phyloP scores from a whole-genome alignment of 2,113 vertebrate genomes.

The Pseudorectes ferrugineus region DNA sequence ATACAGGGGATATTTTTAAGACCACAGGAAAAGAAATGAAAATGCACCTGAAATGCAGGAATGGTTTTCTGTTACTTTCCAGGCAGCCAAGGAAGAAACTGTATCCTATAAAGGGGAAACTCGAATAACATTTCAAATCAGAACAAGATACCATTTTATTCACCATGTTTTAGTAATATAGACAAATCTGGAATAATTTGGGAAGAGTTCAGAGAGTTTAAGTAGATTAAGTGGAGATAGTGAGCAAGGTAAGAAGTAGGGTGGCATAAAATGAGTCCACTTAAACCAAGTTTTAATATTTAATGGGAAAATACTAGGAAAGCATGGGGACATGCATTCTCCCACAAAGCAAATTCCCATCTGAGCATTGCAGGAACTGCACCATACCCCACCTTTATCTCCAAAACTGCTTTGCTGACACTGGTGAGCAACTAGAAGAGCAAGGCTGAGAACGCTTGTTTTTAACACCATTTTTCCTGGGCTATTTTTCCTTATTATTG shows the following conservation, averaged over 20 bases:
- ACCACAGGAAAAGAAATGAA: neutral
- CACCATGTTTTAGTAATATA: neutral
- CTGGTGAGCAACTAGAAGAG: neutral
- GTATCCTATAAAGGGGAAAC: neutral
- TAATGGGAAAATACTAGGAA: neutral
- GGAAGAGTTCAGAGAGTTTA: neutral
- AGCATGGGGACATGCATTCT: neutral
- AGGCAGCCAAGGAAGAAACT: neutral
- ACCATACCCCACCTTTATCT: neutral
- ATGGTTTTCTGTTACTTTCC: neutral
- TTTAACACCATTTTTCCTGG: neutral
- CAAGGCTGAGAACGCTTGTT: neutral
- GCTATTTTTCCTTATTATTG: neutral
- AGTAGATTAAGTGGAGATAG: neutral
- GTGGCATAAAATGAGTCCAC: neutral
- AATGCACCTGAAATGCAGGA: slow-evolving; percentile 7
- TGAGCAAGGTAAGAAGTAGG: neutral
- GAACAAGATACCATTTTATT: neutral
- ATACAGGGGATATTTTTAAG: neutral
- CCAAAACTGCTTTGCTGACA: neutral
- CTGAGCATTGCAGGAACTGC: neutral
- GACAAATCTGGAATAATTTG: neutral
- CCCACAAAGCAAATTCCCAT: neutral
- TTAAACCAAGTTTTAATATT: neutral
- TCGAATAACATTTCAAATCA: neutral